Percentiles rank a stretch among this genome's conserved stretches.
phyloP scores from a whole-genome alignment of 2,888 invertebrate species.

The Chirona hameri region DNA sequence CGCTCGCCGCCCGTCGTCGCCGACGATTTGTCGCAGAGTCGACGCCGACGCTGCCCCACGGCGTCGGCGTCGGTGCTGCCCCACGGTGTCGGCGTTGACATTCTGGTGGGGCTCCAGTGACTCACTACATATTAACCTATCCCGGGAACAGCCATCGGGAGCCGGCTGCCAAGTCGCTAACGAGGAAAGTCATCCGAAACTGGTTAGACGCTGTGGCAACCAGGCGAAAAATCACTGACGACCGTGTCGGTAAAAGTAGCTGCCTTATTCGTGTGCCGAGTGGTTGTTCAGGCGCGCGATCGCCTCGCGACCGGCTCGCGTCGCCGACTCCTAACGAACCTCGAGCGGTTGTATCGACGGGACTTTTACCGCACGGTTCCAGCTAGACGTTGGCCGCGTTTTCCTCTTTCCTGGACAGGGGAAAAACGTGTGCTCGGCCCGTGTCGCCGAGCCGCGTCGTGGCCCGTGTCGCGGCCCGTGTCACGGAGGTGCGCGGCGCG shows the following conservation, averaged over 20 bases:
- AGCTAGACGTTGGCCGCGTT: not conserved
- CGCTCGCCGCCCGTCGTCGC: not conserved
- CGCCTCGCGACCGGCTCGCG: no score
- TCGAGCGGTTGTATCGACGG: not conserved
- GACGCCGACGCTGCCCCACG: not conserved
- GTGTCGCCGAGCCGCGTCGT: no score
- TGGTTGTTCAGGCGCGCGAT: no score
- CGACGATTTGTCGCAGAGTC: not conserved
- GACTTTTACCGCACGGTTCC: not conserved
- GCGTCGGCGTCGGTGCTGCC: not conserved
- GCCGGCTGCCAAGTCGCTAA: not conserved
- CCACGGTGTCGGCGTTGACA: no score
- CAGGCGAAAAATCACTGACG: no score
- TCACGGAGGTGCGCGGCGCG: not conserved
- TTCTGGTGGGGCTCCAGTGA: not conserved
- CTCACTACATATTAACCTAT: not conserved
- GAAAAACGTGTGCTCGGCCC: not conserved
- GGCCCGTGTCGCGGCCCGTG: not conserved
- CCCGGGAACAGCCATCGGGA: not conserved
- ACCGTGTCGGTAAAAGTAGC: not conserved
- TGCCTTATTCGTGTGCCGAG: not conserved
- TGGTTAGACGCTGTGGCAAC: no score
- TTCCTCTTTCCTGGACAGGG: conserved; percentile 11
- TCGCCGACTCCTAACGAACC: not conserved
- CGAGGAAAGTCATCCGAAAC: not conserved